These are phyloP conservation scores for Prolemur simus DNA, from an alignment of 2,113 vertebrate species.

Conservation along the genomic window DNA sequence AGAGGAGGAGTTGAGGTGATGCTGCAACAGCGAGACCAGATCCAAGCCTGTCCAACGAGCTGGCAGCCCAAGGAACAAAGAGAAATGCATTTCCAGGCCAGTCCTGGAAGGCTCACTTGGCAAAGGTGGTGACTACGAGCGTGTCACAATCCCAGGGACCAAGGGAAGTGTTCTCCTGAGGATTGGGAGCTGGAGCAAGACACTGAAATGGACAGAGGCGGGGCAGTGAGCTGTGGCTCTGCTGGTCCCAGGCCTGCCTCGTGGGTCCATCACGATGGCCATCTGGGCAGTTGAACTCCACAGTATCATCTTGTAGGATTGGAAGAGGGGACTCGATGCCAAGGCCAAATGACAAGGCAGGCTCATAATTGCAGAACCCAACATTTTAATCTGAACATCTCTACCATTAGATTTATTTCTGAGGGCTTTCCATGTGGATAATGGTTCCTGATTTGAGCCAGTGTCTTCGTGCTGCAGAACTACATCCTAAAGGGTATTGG, in stretches of 20 bases:
- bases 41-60: conserved; percentile 46
- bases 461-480: background rate
- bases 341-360: background rate
- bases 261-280: background rate
- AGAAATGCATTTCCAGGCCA: conserved; percentile 44
- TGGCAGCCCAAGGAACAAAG: conserved; percentile 29
- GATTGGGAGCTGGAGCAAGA: background rate
- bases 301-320: background rate
- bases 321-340: background rate
- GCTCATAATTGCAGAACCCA: background rate
- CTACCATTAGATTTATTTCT: background rate
- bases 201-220: background rate
- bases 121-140: background rate
- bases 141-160: conserved; percentile 20
- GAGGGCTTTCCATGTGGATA: background rate
- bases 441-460: background rate
- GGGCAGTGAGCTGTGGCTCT: background rate
- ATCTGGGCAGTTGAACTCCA: background rate
- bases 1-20: conserved; percentile 34
- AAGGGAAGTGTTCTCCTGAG: conserved; percentile 20
- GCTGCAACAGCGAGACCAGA: conserved; percentile 26
- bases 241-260: background rate
- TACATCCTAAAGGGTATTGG: background rate
- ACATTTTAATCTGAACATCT: background rate
- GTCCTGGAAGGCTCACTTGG: conserved; percentile 31